These are phyloP conservation scores for Clostera curtula DNA, from an alignment of 2,888 invertebrate genomes.

Conservation along the genomic window DNA sequence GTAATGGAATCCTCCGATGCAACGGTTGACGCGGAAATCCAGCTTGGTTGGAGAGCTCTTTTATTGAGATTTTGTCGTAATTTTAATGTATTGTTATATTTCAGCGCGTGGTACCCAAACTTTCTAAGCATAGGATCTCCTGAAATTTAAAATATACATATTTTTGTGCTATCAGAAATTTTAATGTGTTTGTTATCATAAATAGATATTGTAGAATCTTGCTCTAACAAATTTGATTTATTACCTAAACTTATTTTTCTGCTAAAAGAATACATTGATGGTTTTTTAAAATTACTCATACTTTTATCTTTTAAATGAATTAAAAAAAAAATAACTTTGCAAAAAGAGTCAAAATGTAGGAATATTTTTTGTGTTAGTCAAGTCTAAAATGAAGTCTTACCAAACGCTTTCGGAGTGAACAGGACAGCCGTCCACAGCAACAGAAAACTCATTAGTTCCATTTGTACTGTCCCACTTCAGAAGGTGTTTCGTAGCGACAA, in stretches of 20 bases:
- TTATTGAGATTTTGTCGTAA: constrained; percentile 9
- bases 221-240: no score
- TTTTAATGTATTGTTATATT: constrained; percentile 11
- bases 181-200: no score
- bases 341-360: no score
- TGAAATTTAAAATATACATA: background rate
- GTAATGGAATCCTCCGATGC: no score
- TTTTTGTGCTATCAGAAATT: background rate
- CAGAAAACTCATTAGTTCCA: constrained; percentile 65
- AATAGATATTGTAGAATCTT: no score
- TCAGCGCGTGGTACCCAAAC: constrained; percentile 2
- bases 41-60: no score
- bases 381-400: constrained; percentile 36
- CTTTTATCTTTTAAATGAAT: no score
- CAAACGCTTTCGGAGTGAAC: constrained; percentile 40
- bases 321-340: constrained; percentile 1
- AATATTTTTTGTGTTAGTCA: constrained; percentile 4
- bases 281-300: no score
- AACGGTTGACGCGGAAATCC: no score
- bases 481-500: constrained; percentile 55
- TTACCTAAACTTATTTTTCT: no score
- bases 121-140: background rate
- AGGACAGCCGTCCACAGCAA: constrained; percentile 49
- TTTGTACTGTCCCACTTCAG: constrained; percentile 40
- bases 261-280: no score